A percentile compares a stretch with the other conserved stretches of the same genome.
phyloP scores from a whole-genome alignment of 2,113 vertebrate species.

The Nyctereutes procyonoides region DNA sequence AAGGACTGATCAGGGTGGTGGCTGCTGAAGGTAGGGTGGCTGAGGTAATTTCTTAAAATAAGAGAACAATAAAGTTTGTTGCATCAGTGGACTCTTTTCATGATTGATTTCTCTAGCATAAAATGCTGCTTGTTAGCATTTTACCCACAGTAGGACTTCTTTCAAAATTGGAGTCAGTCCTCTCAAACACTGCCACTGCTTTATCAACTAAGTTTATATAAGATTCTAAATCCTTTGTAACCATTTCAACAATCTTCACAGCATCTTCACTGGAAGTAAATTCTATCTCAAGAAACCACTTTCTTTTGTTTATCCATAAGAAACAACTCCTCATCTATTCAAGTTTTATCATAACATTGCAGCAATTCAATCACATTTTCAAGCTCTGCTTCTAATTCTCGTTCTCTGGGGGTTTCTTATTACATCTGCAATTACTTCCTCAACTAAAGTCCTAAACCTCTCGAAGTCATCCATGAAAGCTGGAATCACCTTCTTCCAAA shows the following conservation, averaged over 20 bases:
- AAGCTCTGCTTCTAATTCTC: neutral
- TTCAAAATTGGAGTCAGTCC: neutral
- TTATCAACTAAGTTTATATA: neutral
- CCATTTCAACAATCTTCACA: neutral
- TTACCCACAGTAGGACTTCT: neutral
- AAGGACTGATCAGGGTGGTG: neutral
- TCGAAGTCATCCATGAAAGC: neutral
- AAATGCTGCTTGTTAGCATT: neutral
- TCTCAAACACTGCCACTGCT: neutral
- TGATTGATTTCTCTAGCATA: neutral
- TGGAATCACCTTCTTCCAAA: neutral
- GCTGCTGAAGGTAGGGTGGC: neutral
- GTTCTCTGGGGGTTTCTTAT: neutral
- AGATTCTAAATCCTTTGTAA: neutral
- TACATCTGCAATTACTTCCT: neutral
- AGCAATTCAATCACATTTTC: neutral
- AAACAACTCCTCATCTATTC: neutral
- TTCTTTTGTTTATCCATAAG: neutral
- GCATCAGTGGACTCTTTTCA: neutral
- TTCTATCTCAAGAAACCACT: neutral
- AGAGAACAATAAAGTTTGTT: neutral
- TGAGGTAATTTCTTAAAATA: neutral
- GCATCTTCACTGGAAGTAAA: neutral
- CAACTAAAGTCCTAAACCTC: neutral
- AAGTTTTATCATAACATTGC: neutral